Conservation (phyloP, 2,113 vertebrate species). For the Hassar affinis region DNA sequence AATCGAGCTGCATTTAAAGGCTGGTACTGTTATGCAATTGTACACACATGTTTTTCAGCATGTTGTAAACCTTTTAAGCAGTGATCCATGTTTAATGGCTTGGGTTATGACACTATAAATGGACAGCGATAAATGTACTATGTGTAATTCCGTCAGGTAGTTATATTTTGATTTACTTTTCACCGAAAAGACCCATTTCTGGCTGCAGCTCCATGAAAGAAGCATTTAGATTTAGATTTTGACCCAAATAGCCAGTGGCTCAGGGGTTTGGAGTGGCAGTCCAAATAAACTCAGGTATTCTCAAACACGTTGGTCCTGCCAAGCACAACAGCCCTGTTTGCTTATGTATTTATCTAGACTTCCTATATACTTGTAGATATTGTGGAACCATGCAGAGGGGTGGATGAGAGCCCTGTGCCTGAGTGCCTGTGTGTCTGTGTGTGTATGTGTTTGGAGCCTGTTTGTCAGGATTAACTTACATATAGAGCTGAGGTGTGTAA, state of each 20-base stretch:
- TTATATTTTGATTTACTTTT: constrained; percentile 45
- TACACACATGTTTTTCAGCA: background rate
- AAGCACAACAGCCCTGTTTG: constrained; percentile 73
- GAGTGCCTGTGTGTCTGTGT: constrained; percentile 10
- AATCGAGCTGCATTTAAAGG: background rate
- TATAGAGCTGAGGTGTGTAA: constrained; percentile 59
- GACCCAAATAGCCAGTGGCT: constrained; percentile 55
- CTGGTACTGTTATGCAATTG: constrained; percentile 9
- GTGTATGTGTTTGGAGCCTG: constrained; percentile 17
- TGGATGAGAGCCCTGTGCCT: constrained; percentile 60
- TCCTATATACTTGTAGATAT: constrained; percentile 72
- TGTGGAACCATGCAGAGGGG: constrained; percentile 55
- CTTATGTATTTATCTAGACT: constrained; percentile 76
- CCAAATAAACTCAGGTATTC: constrained; percentile 74
- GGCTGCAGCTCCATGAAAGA: constrained; percentile 61
- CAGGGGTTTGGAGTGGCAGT: constrained; percentile 67
- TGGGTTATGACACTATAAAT: constrained; percentile 43
- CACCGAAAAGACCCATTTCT: constrained; percentile 63
- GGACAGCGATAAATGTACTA: constrained; percentile 33
- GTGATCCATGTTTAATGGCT: constrained; percentile 58
- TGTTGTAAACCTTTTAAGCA: constrained; percentile 51
- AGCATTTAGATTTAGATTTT: constrained; percentile 61
- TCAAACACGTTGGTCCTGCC: constrained; percentile 70
- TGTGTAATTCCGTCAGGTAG: constrained; percentile 31
- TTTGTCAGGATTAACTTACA: background rate